Evolutionary conservation across 2,797 vertebrate species (phyloP).

Genomic region (Characodon lateralis): DNA sequence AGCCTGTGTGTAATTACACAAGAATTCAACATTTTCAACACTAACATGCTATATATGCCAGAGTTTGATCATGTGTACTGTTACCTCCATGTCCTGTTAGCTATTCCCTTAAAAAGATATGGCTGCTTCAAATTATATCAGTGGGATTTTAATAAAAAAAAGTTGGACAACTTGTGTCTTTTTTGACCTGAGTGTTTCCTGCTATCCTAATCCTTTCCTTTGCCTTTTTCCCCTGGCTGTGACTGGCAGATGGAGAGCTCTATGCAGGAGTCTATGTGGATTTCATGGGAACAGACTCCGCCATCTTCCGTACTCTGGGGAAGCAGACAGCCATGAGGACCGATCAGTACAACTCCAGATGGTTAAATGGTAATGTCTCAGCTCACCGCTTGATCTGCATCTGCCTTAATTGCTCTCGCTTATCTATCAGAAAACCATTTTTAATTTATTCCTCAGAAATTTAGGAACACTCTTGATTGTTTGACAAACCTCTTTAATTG

Average conservation of each 20-base stretch:
- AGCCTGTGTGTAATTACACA: conserved; percentile 4
- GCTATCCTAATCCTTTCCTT: conserved; percentile 32
- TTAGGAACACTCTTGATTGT: conserved; percentile 8
- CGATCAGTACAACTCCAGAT: conserved; percentile 99
- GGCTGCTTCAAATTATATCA: conserved; percentile 9
- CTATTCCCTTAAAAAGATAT: neutral
- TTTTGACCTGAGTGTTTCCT: conserved; percentile 30
- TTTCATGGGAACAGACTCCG: conserved; percentile 98
- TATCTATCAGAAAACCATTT: conserved; percentile 26
- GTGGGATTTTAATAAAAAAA: conserved; percentile 6
- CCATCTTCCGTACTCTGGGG: conserved; percentile 97
- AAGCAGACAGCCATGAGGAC: conserved; percentile 98
- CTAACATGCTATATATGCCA: conserved; percentile 9
- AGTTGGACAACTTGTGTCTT: conserved; percentile 5
- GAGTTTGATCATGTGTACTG: neutral
- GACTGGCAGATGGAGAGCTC: conserved; percentile 91
- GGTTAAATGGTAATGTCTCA: conserved; percentile 90
- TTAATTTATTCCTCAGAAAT: conserved; percentile 35
- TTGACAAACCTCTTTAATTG: conserved; percentile 1
- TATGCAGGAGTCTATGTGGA: conserved; percentile 98
- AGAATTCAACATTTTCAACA: neutral
- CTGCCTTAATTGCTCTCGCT: conserved; percentile 35
- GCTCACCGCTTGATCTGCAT: conserved; percentile 31
- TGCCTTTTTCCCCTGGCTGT: conserved; percentile 33
- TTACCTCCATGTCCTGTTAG: neutral